These are phyloP conservation scores for Cantharis rustica DNA, from an alignment of 2,888 invertebrate genomes.

Conservation along the genomic window DNA sequence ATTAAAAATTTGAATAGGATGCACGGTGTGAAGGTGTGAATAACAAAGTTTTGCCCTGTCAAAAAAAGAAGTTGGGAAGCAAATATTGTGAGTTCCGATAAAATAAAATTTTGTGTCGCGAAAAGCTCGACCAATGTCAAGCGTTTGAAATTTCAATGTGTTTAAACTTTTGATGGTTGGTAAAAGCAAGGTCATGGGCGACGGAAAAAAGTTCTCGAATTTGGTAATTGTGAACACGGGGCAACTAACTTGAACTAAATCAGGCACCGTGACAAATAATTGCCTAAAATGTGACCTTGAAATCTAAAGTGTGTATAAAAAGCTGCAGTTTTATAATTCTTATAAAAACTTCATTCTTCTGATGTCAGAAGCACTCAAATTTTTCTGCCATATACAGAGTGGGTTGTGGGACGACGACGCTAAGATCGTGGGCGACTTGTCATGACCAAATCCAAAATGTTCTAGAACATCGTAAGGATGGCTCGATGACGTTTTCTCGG, in stretches of 20 bases:
- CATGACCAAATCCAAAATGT: not conserved
- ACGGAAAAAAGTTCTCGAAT: not conserved
- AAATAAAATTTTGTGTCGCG: not conserved
- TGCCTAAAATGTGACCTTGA: not conserved
- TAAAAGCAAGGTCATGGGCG: not conserved
- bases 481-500: not conserved
- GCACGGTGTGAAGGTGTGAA: not conserved
- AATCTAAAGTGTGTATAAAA: not conserved
- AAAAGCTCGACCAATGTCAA: not conserved
- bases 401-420: not conserved
- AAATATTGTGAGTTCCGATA: not conserved
- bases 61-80: not conserved
- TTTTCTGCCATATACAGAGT: not conserved
- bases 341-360: not conserved
- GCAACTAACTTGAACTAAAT: not conserved
- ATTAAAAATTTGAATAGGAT: not conserved
- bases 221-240: not conserved
- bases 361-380: not conserved
- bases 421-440: not conserved
- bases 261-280: not conserved
- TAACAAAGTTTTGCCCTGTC: not conserved
- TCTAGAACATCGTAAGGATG: not conserved
- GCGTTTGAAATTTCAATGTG: not conserved
- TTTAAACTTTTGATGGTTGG: not conserved
- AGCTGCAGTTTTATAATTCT: not conserved